phyloP scores from a whole-genome alignment of 2,888 invertebrate genomes.

The Limnephilus lunatus region DNA sequence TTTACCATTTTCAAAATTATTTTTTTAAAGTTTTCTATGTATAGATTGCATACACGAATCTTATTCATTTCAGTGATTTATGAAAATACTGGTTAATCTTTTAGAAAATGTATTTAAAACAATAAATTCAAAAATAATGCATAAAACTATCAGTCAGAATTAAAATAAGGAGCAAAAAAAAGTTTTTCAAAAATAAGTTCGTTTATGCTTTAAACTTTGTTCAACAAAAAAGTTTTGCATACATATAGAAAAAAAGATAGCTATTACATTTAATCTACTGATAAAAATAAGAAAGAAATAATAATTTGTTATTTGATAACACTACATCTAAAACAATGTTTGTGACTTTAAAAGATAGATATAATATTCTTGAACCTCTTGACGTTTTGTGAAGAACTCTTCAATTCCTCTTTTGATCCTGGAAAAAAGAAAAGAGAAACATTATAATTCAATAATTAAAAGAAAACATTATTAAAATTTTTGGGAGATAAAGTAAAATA shows the following conservation, averaged over 20 bases:
- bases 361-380: background rate
- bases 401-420: background rate
- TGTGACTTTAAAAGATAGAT: conserved; percentile 41
- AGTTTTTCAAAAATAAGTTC: conserved; percentile 20
- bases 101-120: background rate
- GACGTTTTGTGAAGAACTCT: conserved; percentile 11
- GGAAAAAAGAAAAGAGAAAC: conserved; percentile 10
- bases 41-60: background rate
- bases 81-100: background rate
- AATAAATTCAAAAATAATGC: background rate
- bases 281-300: conserved; percentile 41
- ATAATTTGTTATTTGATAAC: conserved; percentile 27
- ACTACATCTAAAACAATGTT: conserved; percentile 40
- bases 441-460: background rate
- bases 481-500: too few relatives aligned
- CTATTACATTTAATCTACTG: conserved; percentile 19
- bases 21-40: too few relatives aligned
- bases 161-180: conserved; percentile 20
- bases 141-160: conserved; percentile 49
- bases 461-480: too few relatives aligned
- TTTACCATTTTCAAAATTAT: background rate
- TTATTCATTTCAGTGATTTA: background rate
- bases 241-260: background rate
- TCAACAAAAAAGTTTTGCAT: conserved; percentile 49
- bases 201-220: conserved; percentile 55